Evolutionary conservation across 2,888 invertebrate genomes (phyloP), one percentile per base, ranked within the genome.

Genomic region (Spicauda simplicius): DNA sequence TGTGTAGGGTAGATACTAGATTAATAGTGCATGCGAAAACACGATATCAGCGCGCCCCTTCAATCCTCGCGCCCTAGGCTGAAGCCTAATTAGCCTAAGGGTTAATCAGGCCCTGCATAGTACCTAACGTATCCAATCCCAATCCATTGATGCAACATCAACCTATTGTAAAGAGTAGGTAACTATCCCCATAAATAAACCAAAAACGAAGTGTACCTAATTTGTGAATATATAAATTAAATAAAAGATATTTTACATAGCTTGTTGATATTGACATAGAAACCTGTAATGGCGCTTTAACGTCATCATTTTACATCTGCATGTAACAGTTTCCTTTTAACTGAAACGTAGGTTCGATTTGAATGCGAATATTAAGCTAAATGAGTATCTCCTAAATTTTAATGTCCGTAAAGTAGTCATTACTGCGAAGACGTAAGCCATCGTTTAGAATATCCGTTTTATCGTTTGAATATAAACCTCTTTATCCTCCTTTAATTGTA

Each of bases 391-490:
- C 80, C 79, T 83, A 85, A 88, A 90, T 84, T 88, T 89, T 79
- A 88, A 86, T 80, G 87, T 84, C 79, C 83, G 80, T 85, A 84
- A 88, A 90, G 80, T 85, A 86, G 88, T 85, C 85, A 84, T 91
- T 86, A 86, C 82, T 75, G 73, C 74, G 80, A 81, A 86, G 83
- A 87, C 84, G 84, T 89, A 85, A 86, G 88, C 80, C 84, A 80
- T 87, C 85, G 81, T 83, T 80, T 79, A 76, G 83, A 86, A 86
- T 85, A 86, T 86, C 86, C 84, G 79, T 90, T 92, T 92, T 90
- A 92, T 85, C 86, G 88, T 90, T 86, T 78, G 86, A 87, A 83
- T 88, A 86, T 91, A 89, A 91, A 87, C 80, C 81, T 79, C 85
- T 89, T 89, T 87, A 90, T 81, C 77, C 82, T 64, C 73, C 20